Evolutionary conservation across 2,888 invertebrate genomes (phyloP), one percentile per base, ranked within the genome.

Genomic region (Eurois occulta): DNA sequence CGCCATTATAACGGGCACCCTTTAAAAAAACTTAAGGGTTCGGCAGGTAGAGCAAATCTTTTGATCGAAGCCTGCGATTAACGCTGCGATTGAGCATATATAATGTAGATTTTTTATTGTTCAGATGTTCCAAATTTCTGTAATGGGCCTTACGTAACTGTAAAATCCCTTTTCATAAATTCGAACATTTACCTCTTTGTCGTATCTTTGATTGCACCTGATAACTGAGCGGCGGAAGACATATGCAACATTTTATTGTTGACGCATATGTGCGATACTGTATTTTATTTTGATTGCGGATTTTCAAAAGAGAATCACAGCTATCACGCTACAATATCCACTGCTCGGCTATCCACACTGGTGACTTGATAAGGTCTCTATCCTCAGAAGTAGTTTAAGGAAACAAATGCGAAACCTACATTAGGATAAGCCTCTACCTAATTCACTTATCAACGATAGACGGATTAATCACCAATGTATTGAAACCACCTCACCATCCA

Each of bases 41-140:
- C 85, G 83, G 94, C 96, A 96, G 96, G 96, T 96, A 96, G 93
- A 94, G 93, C 94, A 93, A 95, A 95, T 94, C 94, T 93, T 89
- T 92, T 89, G 94, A 95, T 96, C 94, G 91, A 93, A 91, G 90
- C 88, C 93, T 90, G 89, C 93, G 95, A 95, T 96, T 94, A 93
- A 91, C 90, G 90, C 90, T 86, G 87, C 91, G 92, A 94, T 94
- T 92, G 91, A 92, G 91, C 91, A 92, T 93, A 93, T 91, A 93
- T 94, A 94, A 94, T 92, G 89, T 90, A 84, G 80, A 90, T 91
- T 92, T 80, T 91, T 91, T 91, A 86, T 89, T 91, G 88, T 92
- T 91, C 90, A 89, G 89, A 91, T 91, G 93, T 92, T 91, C 91
- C 91, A 92, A 90, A 93, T 92, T 91, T 89, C 81, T 88, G 89